Percentiles rank a stretch among this genome's conserved stretches.
These are phyloP conservation scores for Cheilinus undulatus DNA, from an alignment of 2,113 vertebrate genomes.

Conservation along the genomic window DNA sequence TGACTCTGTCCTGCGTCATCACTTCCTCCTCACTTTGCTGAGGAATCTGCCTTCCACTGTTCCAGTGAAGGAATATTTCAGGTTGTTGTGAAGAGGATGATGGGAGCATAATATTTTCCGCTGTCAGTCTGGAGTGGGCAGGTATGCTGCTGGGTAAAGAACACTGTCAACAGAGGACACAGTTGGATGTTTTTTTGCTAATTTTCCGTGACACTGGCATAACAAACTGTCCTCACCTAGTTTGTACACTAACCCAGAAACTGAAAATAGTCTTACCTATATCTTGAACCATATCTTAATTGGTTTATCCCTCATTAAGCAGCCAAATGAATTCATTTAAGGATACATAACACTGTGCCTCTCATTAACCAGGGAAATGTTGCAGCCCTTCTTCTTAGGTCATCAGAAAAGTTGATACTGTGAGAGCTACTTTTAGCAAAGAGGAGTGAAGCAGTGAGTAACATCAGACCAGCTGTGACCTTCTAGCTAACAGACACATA, in stretches of 20 bases:
- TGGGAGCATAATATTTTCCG: conserved; percentile 54
- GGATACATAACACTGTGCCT: background rate
- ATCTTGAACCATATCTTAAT: background rate
- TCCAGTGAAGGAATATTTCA: conserved; percentile 50
- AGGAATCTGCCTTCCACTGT: conserved; percentile 59
- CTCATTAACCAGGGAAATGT: background rate
- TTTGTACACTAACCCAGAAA: background rate
- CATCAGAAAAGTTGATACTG: conserved; percentile 9
- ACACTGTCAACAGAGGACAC: background rate
- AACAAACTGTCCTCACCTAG: background rate
- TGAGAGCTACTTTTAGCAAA: conserved; percentile 14
- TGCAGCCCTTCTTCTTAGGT: background rate
- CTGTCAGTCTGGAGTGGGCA: conserved; percentile 31
- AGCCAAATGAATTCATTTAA: background rate
- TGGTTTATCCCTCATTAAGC: background rate
- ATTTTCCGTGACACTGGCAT: background rate
- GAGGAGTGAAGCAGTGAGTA: background rate
- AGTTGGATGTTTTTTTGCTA: background rate
- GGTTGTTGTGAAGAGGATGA: conserved; percentile 63
- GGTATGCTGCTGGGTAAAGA: conserved; percentile 39
- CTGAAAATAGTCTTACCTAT: background rate
- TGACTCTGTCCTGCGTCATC: conserved; percentile 74
- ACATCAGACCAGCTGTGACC: conserved; percentile 31
- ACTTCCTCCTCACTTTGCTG: conserved; percentile 76
- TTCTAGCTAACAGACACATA: conserved; percentile 21